These are phyloP conservation scores for Darevskia mixta DNA, from an alignment of 2,797 vertebrate genomes.

Conservation along the genomic window DNA sequence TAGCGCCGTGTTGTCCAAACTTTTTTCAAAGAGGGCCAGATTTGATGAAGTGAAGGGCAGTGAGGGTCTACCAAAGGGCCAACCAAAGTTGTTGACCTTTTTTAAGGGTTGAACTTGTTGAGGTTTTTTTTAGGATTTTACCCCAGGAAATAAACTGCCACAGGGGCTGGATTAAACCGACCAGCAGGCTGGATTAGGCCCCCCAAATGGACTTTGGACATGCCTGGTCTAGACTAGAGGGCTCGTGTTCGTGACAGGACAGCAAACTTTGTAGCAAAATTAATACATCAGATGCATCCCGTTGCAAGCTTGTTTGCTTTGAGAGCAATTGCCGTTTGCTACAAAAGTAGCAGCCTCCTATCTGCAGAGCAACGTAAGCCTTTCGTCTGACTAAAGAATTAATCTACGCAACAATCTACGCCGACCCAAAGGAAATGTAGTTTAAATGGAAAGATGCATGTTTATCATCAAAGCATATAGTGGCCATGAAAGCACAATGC, in stretches of 20 bases:
- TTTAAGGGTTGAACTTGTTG: too few species aligned
- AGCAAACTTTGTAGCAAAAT: not conserved
- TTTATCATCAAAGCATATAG: not conserved
- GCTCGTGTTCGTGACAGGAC: too few species aligned
- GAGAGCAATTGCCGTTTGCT: not conserved
- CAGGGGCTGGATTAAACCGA: too few species aligned
- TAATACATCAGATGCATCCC: not conserved
- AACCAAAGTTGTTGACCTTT: too few species aligned
- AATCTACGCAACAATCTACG: not conserved
- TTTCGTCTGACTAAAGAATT: not conserved
- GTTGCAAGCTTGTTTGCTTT: not conserved
- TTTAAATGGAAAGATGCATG: not conserved
- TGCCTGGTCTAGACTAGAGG: not conserved
- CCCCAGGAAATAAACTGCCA: too few species aligned
- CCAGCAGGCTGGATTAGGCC: too few species aligned
- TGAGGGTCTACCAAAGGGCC: too few species aligned
- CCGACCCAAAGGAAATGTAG: not conserved
- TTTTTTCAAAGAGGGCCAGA: too few species aligned
- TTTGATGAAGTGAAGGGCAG: too few species aligned
- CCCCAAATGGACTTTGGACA: too few species aligned
- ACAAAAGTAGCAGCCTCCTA: not conserved
- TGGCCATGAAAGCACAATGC: conserved; percentile 2
- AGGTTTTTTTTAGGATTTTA: too few species aligned
- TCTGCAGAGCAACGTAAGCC: not conserved
- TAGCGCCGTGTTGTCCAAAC: too few species aligned